Evolutionary conservation across 2,113 vertebrate genomes (phyloP).

Genomic region (Toxotes chatareus): DNA sequence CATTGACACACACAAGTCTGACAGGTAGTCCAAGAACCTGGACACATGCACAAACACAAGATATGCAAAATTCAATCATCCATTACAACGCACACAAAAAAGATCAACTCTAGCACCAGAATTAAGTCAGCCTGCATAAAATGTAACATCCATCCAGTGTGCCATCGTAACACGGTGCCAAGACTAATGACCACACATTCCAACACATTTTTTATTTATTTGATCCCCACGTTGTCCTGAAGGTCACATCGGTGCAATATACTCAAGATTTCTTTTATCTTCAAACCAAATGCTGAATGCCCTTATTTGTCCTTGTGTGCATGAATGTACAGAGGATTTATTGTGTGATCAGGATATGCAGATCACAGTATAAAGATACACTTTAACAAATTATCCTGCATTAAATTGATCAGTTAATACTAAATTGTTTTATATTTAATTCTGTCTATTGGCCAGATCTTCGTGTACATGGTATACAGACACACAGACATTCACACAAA

Average conservation of each 20-base stretch:
- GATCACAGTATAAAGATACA: neutral
- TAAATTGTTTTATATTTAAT: neutral
- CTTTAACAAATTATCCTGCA: neutral
- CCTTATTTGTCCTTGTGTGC: neutral
- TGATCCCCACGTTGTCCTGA: neutral
- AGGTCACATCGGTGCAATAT: too few relatives aligned
- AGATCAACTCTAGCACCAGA: neutral
- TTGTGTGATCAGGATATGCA: neutral
- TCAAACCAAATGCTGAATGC: neutral
- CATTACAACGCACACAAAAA: neutral
- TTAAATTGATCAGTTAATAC: neutral
- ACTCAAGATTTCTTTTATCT: neutral
- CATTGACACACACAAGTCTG: constrained; percentile 98
- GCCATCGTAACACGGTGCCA: neutral
- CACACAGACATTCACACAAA: constrained; percentile 72
- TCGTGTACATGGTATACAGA: too few relatives aligned
- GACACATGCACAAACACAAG: constrained; percentile 24
- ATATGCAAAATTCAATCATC: constrained; percentile 78
- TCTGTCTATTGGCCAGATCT: neutral
- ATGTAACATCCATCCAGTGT: neutral
- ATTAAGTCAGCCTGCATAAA: neutral
- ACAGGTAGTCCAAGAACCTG: constrained; percentile 98
- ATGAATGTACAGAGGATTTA: neutral
- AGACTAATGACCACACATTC: neutral
- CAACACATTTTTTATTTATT: neutral